These are phyloP conservation scores for Catocala fraxini DNA, from an alignment of 2,888 invertebrate genomes.

Conservation along the genomic window DNA sequence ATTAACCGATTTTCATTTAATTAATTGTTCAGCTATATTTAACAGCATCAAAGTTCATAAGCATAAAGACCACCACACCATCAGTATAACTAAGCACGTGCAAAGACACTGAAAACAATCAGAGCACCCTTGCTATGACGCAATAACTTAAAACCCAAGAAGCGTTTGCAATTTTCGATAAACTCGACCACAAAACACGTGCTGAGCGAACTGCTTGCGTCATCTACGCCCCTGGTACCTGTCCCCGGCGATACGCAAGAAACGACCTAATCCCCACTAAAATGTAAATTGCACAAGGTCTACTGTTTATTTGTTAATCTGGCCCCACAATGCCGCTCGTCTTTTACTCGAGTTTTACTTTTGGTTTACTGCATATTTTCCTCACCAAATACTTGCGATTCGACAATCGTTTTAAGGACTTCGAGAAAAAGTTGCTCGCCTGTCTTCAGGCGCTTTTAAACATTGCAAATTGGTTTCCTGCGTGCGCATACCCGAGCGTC, in stretches of 20 bases:
- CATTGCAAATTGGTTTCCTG: not conserved
- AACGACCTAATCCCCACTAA: slow-evolving; percentile 37
- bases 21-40: no score
- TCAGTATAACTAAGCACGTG: slow-evolving; percentile 5
- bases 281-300: slow-evolving; percentile 45
- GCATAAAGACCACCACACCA: not conserved
- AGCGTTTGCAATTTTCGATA: slow-evolving; percentile 21
- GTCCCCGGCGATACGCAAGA: slow-evolving; percentile 16
- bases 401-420: not conserved
- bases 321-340: slow-evolving; percentile 10
- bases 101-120: slow-evolving; percentile 10
- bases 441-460: no score
- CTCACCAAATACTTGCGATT: no score
- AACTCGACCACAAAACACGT: slow-evolving; percentile 15
- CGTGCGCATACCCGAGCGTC: slow-evolving; percentile 7
- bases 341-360: slow-evolving; percentile 2
- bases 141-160: slow-evolving; percentile 17
- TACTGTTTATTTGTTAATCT: slow-evolving; percentile 42
- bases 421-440: slow-evolving; percentile 2
- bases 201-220: slow-evolving; percentile 16
- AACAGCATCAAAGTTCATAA: not conserved
- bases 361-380: not conserved
- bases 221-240: slow-evolving; percentile 20
- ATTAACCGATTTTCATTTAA: no score
- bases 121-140: slow-evolving; percentile 1